Base-by-base conservation (phyloP, 2,888 invertebrate genomes). In the Trachelus troglodyta region DNA sequence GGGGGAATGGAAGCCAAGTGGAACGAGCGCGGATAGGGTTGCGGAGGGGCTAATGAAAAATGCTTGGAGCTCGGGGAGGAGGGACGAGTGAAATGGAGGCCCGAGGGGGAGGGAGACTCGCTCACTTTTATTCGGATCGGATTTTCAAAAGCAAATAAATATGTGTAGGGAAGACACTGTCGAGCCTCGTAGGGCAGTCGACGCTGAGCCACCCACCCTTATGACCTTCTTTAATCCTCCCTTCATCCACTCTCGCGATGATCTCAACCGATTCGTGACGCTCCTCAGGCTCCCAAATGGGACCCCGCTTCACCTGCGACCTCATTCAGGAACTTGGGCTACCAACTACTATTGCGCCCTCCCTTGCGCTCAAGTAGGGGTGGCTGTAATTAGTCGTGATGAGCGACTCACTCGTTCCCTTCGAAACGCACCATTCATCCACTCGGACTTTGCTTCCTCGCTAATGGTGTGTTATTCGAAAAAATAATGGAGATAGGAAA, bases 21-120 rank as follows among this genome's bases (percentile, higher is more conserved):
- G 76, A 56, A 74, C 34, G 79, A 15, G 75, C 31, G 75, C 31
- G 76, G 34, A 56, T 37, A 75, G 75, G 34, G 79, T 77, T 77
- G 75, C 74, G 75, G 75, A 78, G 77, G 76, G 77, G 69, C 74
- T 56, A 56, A 23, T 56, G 56, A 56, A 56, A 56, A 56, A 56
- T 56, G 23, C 23, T 23, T 2, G 2, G 0, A 56, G 40, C 23
- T 23, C 15, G 1, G 40, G 37, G 4, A 31, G 31, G 31, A 23
- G 56, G 56, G 40, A 4, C 15, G 15, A 15, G 4, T 40, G 15
- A 40, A 40, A 40, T 4, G 4, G 40, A 4, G 40, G 15, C 15
- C 15, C 15, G 34, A 40, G 12, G 12, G 40, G 40, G 40, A 4
- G 4, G 40, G 56, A 9, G 9, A 9, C 69, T 35, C 30, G 15